Evolutionary conservation across 2,113 vertebrate species (phyloP).

Genomic region (Eidolon helvum): DNA sequence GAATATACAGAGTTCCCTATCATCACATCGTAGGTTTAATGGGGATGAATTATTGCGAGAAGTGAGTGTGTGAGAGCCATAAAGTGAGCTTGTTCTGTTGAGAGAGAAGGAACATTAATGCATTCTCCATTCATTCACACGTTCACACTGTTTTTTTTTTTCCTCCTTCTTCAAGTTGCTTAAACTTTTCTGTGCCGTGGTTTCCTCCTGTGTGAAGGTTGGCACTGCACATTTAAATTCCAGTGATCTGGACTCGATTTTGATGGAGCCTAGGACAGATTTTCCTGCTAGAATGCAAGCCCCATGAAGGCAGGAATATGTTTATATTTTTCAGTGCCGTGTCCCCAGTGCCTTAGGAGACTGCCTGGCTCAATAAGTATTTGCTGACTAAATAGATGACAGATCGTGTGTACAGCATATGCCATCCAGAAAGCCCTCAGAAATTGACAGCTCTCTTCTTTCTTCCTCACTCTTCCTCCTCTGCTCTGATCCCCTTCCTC

Average conservation of each 20-base stretch:
- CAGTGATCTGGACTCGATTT: not conserved
- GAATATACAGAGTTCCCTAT: not conserved
- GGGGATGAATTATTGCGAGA: not conserved
- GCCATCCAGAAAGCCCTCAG: not conserved
- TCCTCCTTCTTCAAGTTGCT: not conserved
- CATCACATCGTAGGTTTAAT: not conserved
- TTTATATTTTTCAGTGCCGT: not conserved
- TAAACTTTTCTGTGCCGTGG: not conserved
- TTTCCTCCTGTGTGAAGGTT: not conserved
- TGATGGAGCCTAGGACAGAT: not conserved
- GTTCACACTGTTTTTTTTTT: not conserved
- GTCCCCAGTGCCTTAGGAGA: not conserved
- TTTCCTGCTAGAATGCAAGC: not conserved
- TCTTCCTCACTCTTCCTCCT: not conserved
- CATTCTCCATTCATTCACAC: not conserved
- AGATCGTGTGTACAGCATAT: rapidly evolving
- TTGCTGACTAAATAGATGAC: not conserved
- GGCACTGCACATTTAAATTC: not conserved
- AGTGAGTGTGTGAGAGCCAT: not conserved
- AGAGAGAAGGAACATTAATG: not conserved
- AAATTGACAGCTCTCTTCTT: not conserved
- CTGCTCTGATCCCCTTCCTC: rapidly evolving
- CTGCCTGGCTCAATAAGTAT: not conserved
- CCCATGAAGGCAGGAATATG: not conserved
- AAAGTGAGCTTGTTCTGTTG: not conserved